Conservation (phyloP, 2,113 vertebrate species). For the Dipodomys stephensi region DNA sequence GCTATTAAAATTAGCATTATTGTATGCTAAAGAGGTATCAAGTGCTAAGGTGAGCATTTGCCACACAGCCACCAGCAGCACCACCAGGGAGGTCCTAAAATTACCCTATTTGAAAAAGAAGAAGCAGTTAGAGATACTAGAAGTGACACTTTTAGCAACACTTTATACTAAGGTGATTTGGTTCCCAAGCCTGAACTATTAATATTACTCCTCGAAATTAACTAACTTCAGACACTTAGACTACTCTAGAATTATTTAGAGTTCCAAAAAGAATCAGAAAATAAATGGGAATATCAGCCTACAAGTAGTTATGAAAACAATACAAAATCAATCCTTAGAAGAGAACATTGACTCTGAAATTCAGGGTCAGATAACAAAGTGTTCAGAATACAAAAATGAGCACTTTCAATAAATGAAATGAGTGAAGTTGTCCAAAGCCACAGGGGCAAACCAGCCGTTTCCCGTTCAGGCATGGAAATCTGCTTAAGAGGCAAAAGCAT, state of each 20-base stretch:
- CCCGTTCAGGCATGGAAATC: neutral
- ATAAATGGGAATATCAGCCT: neutral
- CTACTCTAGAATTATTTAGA: neutral
- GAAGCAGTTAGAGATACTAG: neutral
- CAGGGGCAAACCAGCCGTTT: accelerated
- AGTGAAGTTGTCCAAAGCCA: too few species aligned
- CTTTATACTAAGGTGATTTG: neutral
- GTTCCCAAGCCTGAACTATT: neutral
- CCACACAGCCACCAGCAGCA: neutral
- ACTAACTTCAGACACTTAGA: neutral
- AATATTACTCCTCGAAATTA: neutral
- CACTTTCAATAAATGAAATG: neutral
- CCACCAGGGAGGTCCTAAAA: neutral
- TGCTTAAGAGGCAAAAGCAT: neutral
- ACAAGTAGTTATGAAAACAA: neutral
- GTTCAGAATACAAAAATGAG: neutral
- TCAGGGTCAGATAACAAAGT: neutral
- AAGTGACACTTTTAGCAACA: neutral
- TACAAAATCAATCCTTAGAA: neutral
- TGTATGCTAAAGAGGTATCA: neutral
- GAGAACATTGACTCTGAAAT: neutral
- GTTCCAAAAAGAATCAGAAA: neutral
- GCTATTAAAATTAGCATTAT: neutral
- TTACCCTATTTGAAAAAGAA: neutral
- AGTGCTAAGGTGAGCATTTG: too few species aligned